A percentile compares a stretch with the other conserved stretches of the same genome.
These are phyloP conservation scores for Bradypus variegatus DNA, from an alignment of 2,797 vertebrate genomes.

Conservation along the genomic window DNA sequence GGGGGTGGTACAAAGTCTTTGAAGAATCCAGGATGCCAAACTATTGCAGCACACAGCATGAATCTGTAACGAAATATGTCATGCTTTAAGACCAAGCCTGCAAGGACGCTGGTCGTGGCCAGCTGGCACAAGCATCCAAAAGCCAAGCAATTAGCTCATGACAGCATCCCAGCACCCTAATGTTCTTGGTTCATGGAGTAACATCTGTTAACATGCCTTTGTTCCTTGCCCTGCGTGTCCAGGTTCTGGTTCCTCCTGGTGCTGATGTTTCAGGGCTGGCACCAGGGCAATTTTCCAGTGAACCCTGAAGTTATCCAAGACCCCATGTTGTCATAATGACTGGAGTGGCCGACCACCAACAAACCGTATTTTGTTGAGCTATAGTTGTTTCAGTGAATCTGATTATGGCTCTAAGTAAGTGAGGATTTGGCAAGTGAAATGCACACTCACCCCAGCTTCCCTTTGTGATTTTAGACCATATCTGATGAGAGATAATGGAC, in stretches of 20 bases:
- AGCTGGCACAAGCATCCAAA: background rate
- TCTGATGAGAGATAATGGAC: background rate
- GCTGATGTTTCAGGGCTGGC: background rate
- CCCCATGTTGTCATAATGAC: background rate
- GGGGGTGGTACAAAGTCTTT: background rate
- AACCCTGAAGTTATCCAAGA: background rate
- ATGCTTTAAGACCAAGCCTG: background rate
- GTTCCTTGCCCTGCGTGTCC: background rate
- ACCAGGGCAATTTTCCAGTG: background rate
- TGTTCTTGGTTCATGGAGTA: background rate
- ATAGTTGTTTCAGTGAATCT: background rate
- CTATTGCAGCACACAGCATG: background rate
- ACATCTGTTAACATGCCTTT: background rate
- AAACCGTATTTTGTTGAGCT: background rate
- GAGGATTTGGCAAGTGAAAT: background rate
- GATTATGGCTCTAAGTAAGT: background rate
- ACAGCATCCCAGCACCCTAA: background rate
- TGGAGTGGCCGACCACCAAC: background rate
- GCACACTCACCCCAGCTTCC: background rate
- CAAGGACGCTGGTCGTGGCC: background rate
- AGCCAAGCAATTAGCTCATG: background rate
- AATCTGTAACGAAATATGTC: background rate
- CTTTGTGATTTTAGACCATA: background rate
- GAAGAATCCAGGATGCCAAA: background rate
- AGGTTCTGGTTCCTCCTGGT: background rate